Conservation (phyloP, 92 coral and sea anemone genomes). For the Scolanthus callimorphus region DNA sequence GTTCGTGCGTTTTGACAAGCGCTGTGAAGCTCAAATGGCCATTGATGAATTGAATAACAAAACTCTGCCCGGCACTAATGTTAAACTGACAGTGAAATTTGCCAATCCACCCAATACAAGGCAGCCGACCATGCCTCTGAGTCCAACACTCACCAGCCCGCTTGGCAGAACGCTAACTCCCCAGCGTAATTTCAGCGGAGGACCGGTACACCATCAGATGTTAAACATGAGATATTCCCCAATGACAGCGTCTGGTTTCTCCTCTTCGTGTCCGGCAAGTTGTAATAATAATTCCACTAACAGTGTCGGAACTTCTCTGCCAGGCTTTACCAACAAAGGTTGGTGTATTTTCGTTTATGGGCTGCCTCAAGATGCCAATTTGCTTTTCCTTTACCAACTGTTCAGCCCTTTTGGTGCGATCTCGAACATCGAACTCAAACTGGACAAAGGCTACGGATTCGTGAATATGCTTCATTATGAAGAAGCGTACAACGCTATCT, state of each 20-base stretch:
- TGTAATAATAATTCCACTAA: constrained; percentile 17
- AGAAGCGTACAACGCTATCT: constrained; percentile 91
- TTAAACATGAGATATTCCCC: constrained; percentile 95
- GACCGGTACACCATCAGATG: constrained; percentile 92
- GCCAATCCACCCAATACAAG: constrained; percentile 96
- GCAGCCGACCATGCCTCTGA: constrained; percentile 77
- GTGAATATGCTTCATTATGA: constrained; percentile 96
- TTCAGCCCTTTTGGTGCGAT: constrained; percentile 96
- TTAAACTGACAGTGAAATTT: constrained; percentile 92
- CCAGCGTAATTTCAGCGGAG: constrained; percentile 80
- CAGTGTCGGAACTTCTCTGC: constrained; percentile 50
- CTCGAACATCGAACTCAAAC: constrained; percentile 83
- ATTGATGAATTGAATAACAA: constrained; percentile 86
- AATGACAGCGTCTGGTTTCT: constrained; percentile 51
- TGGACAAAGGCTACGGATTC: constrained; percentile 94
- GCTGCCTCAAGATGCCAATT: constrained; percentile 82
- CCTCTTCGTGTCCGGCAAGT: constrained; percentile 37
- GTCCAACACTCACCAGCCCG: constrained; percentile 66
- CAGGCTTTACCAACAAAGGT: constrained; percentile 63
- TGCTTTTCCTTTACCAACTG: constrained; percentile 82
- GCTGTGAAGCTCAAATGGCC: constrained; percentile 92
- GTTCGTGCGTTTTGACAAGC: constrained; percentile 97
- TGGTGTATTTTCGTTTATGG: constrained; percentile 98
- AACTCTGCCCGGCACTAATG: constrained; percentile 66
- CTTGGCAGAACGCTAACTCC: constrained; percentile 67